Evolutionary conservation across 2,113 vertebrate species (phyloP).

Genomic region (Bostrychus sinensis): DNA sequence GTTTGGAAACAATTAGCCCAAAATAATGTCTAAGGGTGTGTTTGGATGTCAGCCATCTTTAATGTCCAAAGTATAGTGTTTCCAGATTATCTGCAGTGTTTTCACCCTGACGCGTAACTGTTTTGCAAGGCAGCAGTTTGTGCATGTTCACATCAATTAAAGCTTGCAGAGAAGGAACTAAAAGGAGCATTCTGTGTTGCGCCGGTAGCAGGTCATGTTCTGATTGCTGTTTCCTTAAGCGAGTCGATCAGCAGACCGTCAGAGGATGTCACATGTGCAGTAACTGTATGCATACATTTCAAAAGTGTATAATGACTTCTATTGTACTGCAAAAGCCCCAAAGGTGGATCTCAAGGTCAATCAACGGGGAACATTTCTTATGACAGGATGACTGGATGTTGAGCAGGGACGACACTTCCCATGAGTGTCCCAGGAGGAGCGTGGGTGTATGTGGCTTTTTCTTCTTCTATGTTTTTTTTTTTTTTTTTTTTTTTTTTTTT

Average conservation of each 20-base stretch:
- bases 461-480: constrained; percentile 19
- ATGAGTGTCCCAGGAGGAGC: constrained; percentile 50
- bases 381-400: constrained; percentile 33
- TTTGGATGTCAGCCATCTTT: constrained; percentile 78
- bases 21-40: constrained; percentile 73
- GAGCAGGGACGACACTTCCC: constrained; percentile 38
- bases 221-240: constrained; percentile 11
- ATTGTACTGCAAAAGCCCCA: constrained; percentile 11
- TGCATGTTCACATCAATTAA: constrained; percentile 42
- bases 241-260: constrained; percentile 25
- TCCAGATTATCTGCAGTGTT: constrained; percentile 82
- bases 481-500: constrained; percentile 16
- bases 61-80: constrained; percentile 76
- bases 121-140: constrained; percentile 45
- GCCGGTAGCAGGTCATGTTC: constrained; percentile 24
- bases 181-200: constrained; percentile 34
- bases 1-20: constrained; percentile 85
- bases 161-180: constrained; percentile 20
- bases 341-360: constrained; percentile 21
- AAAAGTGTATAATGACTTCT: constrained; percentile 22
- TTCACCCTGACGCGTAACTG: constrained; percentile 47
- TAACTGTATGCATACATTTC: constrained; percentile 9
- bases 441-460: constrained; percentile 31
- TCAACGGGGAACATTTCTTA: constrained; percentile 25
- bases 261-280: constrained; percentile 10